These are phyloP conservation scores for Cnemophilus loriae DNA, from an alignment of 2,113 vertebrate species.

Conservation along the genomic window DNA sequence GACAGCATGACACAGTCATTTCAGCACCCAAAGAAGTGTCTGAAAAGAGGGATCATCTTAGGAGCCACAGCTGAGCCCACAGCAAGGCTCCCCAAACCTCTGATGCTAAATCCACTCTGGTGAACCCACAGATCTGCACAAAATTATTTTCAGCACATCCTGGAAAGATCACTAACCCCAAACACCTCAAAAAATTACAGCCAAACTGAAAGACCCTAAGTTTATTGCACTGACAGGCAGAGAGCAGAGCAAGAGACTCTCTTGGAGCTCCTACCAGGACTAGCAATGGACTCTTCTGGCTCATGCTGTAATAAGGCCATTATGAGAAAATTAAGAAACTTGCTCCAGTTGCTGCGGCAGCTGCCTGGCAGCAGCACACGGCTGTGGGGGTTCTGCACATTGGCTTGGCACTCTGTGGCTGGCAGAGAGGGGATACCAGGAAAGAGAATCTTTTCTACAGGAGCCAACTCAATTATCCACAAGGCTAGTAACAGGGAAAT, in stretches of 20 bases:
- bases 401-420: neutral
- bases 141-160: neutral
- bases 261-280: neutral
- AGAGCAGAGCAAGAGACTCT: neutral
- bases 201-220: neutral
- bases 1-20: neutral
- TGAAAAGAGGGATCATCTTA: neutral
- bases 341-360: neutral
- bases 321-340: neutral
- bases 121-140: neutral
- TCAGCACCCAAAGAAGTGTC: neutral
- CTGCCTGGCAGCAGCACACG: neutral
- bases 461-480: conserved; percentile 32
- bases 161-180: neutral
- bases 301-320: neutral
- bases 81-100: neutral
- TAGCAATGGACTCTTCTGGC: neutral
- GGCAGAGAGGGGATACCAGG: neutral
- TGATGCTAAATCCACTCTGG: neutral
- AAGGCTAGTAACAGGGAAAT: neutral
- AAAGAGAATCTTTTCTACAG: neutral
- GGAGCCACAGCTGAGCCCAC: neutral
- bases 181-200: neutral
- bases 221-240: neutral
- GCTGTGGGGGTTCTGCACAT: neutral